These are phyloP conservation scores for Melanotaenia duboulayi DNA, from an alignment of 2,113 vertebrate species.

Conservation along the genomic window DNA sequence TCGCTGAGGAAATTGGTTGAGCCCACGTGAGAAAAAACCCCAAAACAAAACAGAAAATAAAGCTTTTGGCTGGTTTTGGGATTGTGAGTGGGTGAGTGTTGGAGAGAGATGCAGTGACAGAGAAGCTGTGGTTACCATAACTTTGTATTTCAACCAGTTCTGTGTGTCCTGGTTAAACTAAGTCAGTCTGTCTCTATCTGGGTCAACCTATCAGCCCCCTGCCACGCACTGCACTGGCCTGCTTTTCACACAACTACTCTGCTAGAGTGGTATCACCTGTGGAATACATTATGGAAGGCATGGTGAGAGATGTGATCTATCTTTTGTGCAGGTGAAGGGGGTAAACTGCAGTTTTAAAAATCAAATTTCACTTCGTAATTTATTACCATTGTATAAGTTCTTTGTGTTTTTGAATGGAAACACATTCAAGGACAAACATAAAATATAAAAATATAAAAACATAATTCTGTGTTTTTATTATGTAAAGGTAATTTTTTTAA, in stretches of 20 bases:
- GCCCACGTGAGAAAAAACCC: neutral
- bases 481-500: slow-evolving; percentile 7
- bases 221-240: slow-evolving; percentile 15
- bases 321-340: slow-evolving; percentile 1
- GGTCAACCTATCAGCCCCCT: slow-evolving; percentile 58
- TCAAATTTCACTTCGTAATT: slow-evolving; percentile 24
- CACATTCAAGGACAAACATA: neutral
- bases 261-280: slow-evolving; percentile 38
- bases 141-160: neutral
- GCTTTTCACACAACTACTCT: slow-evolving; percentile 50
- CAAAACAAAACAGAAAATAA: neutral
- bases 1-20: slow-evolving; percentile 1
- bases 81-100: neutral
- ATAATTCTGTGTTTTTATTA: neutral
- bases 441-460: too few species aligned
- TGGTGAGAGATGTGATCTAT: neutral
- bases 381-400: slow-evolving; percentile 6
- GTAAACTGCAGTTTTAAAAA: neutral
- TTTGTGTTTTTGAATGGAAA: slow-evolving; percentile 19
- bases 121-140: slow-evolving; percentile 9
- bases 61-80: neutral
- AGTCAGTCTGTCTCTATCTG: slow-evolving; percentile 50
- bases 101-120: neutral
- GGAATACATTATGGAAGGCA: slow-evolving; percentile 22
- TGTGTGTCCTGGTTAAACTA: slow-evolving; percentile 47